Evolutionary conservation across 2,113 vertebrate genomes (phyloP), one percentile per base, ranked within the genome.

Genomic region (Mus musculus): DNA sequence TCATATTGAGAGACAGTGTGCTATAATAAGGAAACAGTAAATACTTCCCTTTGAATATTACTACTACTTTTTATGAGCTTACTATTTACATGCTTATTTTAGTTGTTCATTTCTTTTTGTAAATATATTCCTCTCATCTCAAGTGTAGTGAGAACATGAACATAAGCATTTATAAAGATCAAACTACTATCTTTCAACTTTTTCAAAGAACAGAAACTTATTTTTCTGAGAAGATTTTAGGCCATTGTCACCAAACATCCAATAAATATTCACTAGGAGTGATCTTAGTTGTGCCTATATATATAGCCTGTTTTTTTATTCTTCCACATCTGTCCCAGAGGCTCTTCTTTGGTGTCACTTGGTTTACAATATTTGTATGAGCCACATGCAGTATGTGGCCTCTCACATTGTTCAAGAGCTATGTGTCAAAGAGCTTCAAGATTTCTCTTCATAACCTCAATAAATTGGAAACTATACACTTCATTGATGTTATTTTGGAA

Each of bases 1-100:
- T 98, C 98, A 98, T 98, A 98, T 96, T n/a, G 63, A 97, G 96
- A 98, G 98, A 98, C 98, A 98, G 98, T 98, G 95, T 97, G 89
- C 97, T 97, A 90, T 94, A 95, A 97, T 97, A 97, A 98, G 97
- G 97, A 98, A 98, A 98, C 96, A 98, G 97, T 98, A 98, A 98
- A 98, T 95, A 96, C 71, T 98, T 95, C 91, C 93, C 92, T 98
- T 98, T 97, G 97, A 98, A 98, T 98, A 98, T 96, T 73, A 95
- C 97, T 93, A 98, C 97, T 98, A 0, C 97, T 98, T 96, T 98
- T 98, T 98, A 95, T 96, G 92, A 26, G n/a, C 89, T 95, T 96
- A 88, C 91, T 94, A 87, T 98, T 97, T 93, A 65, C 94, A 88
- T 91, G 78, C 95, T 98, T 98, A 97, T 98, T 97, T 98, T 86